A percentile compares a stretch with the other conserved stretches of the same genome.
phyloP scores from a whole-genome alignment of 2,888 invertebrate genomes.

The Apotomis capreana region DNA sequence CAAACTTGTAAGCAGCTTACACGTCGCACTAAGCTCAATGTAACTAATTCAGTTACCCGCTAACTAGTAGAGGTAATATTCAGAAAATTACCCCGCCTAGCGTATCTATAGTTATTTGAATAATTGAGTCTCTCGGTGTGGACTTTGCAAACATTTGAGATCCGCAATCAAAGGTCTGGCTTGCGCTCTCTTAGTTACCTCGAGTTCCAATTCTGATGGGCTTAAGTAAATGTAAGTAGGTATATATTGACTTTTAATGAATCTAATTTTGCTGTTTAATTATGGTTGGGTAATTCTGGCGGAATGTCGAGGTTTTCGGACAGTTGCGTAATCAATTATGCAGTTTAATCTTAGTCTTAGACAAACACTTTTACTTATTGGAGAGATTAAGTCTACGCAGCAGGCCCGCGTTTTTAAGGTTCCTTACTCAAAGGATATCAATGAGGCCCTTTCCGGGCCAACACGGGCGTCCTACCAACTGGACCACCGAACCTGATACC shows the following conservation, averaged over 20 bases:
- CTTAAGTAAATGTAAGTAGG: constrained; percentile 17
- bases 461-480: too few relatives aligned
- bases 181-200: constrained; percentile 54
- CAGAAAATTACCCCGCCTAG: constrained; percentile 72
- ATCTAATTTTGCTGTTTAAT: constrained; percentile 22
- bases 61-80: constrained; percentile 58
- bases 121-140: constrained; percentile 75
- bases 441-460: too few relatives aligned
- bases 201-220: constrained; percentile 35
- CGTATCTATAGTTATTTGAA: constrained; percentile 75
- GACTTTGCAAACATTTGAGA: constrained; percentile 77
- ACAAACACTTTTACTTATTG: neutral
- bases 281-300: neutral
- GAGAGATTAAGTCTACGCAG: too few relatives aligned
- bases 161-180: constrained; percentile 77
- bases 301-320: neutral
- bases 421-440: too few relatives aligned
- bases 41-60: constrained; percentile 48
- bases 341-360: neutral
- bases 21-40: constrained; percentile 60
- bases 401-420: neutral
- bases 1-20: constrained; percentile 79
- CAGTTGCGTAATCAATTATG: neutral
- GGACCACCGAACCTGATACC: too few relatives aligned
- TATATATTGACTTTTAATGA: constrained; percentile 28